Base-by-base conservation (phyloP, 2,113 vertebrate genomes). In the Rhegmatorhina hoffmannsi region DNA sequence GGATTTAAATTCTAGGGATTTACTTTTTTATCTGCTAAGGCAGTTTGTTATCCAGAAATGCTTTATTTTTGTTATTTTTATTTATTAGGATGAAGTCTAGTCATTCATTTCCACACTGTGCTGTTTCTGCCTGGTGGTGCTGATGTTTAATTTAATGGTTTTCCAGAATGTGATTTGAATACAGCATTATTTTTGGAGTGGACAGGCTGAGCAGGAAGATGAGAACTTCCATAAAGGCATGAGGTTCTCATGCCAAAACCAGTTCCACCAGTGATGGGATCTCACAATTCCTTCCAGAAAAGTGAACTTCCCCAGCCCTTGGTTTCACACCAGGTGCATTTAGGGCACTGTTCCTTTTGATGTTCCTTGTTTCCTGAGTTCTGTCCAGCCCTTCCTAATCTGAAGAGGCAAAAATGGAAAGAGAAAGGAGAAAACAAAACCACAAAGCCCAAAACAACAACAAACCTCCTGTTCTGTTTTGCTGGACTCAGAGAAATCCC, bases 1-100 rank as follows among this genome's bases (percentile, higher is more conserved):
- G 78, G 74, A 86, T 96, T 96, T 95, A 95, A 95, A 85, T 86
- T 89, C 80, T 72, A 58, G 77, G 74, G 91, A 84, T 96, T 95
- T 96, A 66, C 43, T 79, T 85, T 63, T 95, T 93, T 92, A 94
- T 90, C 94, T 80, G 87, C 18, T 79, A 76, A 74, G 75, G 43
- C 29, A 4, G 73, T 95, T 94, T 94, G 34, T 91, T 92, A 63
- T 68, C 88, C 66, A 46, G 47, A 87, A 89, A 50, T 36, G 4
- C 8, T 47, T 90, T 82, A 47, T 83, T 20, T 50, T 77, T 81
- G 5, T 91, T 79, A 55, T 72, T 90, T 91, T 84, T 93, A 76
- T 96, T 97, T 95, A 83, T 89, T 89, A 63, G 18, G 28, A 55
- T 15, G 58, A 69, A 84, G 26, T 59, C 31, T 64, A 43, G 47